Evolutionary conservation across 2,113 vertebrate species (phyloP).

Genomic region (Cyphotilapia sp.): DNA sequence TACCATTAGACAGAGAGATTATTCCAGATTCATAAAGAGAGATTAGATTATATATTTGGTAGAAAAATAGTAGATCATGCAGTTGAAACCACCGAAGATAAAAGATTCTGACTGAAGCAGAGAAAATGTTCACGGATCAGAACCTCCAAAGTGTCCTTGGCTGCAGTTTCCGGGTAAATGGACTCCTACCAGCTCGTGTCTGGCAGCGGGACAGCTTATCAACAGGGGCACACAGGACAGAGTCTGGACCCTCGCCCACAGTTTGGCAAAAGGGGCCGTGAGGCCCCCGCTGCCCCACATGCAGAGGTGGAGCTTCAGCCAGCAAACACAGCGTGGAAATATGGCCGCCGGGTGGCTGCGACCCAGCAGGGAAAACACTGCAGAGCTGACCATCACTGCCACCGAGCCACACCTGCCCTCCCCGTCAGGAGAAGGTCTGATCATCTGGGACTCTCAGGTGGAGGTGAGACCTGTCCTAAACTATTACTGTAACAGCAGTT

Average conservation of each 20-base stretch:
- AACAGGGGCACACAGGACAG: constrained; percentile 25
- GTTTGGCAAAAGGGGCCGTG: constrained; percentile 12
- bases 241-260: constrained; percentile 31
- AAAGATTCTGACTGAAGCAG: neutral
- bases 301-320: neutral
- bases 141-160: neutral
- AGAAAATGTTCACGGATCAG: neutral
- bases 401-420: neutral
- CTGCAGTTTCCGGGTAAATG: neutral
- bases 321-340: neutral
- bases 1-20: neutral
- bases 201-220: constrained; percentile 47
- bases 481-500: neutral
- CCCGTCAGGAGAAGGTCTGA: neutral
- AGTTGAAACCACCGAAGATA: neutral
- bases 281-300: neutral
- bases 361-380: neutral
- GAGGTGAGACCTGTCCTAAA: neutral
- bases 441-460: neutral
- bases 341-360: neutral
- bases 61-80: neutral
- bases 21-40: neutral
- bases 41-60: neutral
- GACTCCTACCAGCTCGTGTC: neutral
- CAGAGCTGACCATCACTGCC: neutral